phyloP scores from a whole-genome alignment of 2,113 vertebrate species.

The Piprites chloris region DNA sequence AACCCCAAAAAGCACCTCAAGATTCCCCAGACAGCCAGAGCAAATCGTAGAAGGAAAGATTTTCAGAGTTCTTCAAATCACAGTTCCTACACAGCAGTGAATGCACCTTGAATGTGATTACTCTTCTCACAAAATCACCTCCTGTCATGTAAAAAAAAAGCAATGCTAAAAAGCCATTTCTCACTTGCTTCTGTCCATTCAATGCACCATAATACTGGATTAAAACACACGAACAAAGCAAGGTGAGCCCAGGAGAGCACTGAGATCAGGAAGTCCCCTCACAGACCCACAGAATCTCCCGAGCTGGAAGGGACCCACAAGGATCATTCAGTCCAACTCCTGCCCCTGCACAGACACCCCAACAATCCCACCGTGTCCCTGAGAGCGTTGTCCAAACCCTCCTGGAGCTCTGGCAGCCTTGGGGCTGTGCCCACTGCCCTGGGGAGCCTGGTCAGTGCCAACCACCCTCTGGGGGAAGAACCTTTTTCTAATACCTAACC shows the following conservation, averaged over 20 bases:
- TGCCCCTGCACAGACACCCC: not conserved
- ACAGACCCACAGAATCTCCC: not conserved
- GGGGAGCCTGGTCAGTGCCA: not conserved
- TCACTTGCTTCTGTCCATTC: not conserved
- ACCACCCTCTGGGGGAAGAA: not conserved
- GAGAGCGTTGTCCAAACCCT: fast-evolving
- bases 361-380: not conserved
- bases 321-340: not conserved
- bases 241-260: not conserved
- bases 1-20: not conserved
- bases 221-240: not conserved
- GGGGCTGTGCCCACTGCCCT: fast-evolving
- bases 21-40: not conserved
- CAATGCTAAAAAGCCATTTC: not conserved
- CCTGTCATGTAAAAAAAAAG: not conserved
- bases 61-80: not conserved
- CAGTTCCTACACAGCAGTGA: not conserved
- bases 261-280: not conserved
- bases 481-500: not conserved
- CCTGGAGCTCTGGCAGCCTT: not conserved
- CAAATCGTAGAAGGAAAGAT: not conserved
- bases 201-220: not conserved
- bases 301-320: not conserved
- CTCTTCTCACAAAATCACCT: not conserved
- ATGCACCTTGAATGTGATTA: not conserved